phyloP scores from a whole-genome alignment of 2,797 vertebrate genomes.

The Anomalospiza imberbis region DNA sequence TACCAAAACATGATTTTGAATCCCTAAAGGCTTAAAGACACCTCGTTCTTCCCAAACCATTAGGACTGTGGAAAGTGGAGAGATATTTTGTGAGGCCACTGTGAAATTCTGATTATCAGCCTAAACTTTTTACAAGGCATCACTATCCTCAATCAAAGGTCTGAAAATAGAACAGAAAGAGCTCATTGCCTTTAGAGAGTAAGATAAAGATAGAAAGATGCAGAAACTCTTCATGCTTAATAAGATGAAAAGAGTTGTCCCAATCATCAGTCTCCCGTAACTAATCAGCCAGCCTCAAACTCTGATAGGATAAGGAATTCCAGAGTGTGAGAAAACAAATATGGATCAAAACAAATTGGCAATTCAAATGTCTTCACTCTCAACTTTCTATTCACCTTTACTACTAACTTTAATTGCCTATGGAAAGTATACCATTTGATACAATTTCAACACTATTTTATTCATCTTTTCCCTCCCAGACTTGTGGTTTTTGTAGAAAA shows the following conservation, averaged over 20 bases:
- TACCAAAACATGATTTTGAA: neutral
- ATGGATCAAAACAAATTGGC: neutral
- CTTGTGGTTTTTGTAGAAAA: neutral
- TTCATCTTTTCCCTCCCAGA: neutral
- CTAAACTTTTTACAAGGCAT: neutral
- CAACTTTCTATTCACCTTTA: neutral
- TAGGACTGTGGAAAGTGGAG: neutral
- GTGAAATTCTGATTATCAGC: neutral
- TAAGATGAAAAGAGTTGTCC: neutral
- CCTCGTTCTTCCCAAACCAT: rapidly evolving
- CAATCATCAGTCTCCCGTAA: neutral
- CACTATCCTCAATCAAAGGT: neutral
- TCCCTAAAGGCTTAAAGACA: neutral
- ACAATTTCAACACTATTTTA: neutral
- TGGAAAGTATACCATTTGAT: neutral
- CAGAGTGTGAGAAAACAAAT: neutral
- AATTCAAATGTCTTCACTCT: neutral
- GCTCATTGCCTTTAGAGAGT: neutral
- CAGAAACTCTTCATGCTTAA: neutral
- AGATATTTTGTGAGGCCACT: neutral
- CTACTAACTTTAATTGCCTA: neutral
- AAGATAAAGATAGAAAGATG: neutral
- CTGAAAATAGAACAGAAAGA: neutral
- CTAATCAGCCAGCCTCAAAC: neutral
- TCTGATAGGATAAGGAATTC: neutral